Base-by-base conservation (phyloP, 2,113 vertebrate genomes). In the Hyperopisus bebe region DNA sequence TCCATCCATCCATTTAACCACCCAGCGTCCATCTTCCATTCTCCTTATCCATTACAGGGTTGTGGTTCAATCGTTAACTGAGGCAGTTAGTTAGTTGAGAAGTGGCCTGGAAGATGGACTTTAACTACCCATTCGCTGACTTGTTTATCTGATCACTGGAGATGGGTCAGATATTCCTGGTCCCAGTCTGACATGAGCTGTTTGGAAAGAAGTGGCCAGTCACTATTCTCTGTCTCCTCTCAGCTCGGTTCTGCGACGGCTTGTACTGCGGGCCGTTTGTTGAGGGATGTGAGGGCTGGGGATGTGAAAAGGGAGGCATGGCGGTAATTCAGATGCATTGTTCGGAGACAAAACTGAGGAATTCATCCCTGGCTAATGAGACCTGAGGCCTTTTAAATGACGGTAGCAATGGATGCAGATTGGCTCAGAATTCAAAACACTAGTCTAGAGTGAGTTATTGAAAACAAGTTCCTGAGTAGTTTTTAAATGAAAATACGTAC, bases 41-140 rank as follows among this genome's bases (percentile, higher is more conserved):
- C 8, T 11, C 3, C 24, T 70, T 70, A 31, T 31, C 62, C 9
- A 70, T 27, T 70, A 31, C n/a, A 31, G 8, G n/a, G 66, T 15
- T 35, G 31, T 74, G 27, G 24, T 35, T n/a, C 27, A n/a, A 5
- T 74, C 35, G 92, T 93, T 95, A 93, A 92, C 92, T 90, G 90
- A 92, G 90, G 90, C 90, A 91, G 92, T 94, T 93, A 94, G 94
- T 91, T 88, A 90, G 90, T 90, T 91, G 92, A 74, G 11, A 94
- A 90, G 92, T 92, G 89, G 91, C 89, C 91, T 94, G 89, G 92
- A 19, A 74, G 55, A n/a, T 19, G 21, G 46, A 86, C 31, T 92
- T 93, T 48, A 48, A 70, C n/a, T 70, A 70, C n/a, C 83, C 93
- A 86, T 93, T 90, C 90, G 27, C 85, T 74, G 84, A 47, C 53